Evolutionary conservation across 2,113 vertebrate species (phyloP).

Genomic region (Hipposideros armiger): DNA sequence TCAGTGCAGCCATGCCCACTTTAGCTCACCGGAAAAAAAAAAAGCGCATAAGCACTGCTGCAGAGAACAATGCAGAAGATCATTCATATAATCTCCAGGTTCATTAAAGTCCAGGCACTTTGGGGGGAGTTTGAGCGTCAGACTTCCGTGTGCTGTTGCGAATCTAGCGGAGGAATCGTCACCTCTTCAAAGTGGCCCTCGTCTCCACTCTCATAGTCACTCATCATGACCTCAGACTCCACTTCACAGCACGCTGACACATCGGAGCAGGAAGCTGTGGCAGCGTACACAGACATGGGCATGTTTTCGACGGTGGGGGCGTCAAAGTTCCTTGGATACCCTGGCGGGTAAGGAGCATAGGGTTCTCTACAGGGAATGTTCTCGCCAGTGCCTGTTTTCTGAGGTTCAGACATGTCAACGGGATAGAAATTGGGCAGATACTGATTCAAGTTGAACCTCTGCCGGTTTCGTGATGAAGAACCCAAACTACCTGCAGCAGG

Average conservation of each 20-base stretch:
- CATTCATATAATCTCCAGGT: slow-evolving; percentile 75
- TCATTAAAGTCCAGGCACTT: slow-evolving; percentile 96
- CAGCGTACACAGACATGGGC: slow-evolving; percentile 95
- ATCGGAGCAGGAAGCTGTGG: slow-evolving; percentile 97
- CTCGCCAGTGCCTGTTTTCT: slow-evolving; percentile 83
- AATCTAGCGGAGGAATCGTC: slow-evolving; percentile 92
- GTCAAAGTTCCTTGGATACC: slow-evolving; percentile 92
- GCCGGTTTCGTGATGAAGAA: slow-evolving; percentile 89
- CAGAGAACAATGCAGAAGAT: slow-evolving; percentile 69
- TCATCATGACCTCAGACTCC: slow-evolving; percentile 97
- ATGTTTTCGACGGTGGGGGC: slow-evolving; percentile 92
- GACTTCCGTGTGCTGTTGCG: slow-evolving; percentile 98
- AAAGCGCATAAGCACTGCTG: slow-evolving; percentile 74
- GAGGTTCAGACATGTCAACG: slow-evolving; percentile 90
- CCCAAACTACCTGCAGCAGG: slow-evolving; percentile 86
- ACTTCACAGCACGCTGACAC: slow-evolving; percentile 96
- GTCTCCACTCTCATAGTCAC: slow-evolving; percentile 98
- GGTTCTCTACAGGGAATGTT: slow-evolving; percentile 89
- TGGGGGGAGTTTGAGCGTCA: slow-evolving; percentile 92
- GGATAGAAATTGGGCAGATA: slow-evolving; percentile 95
- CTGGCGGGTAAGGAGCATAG: slow-evolving; percentile 88
- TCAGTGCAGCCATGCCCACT: slow-evolving; percentile 84
- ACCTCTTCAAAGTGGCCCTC: slow-evolving; percentile 93
- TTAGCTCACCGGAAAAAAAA: slow-evolving; percentile 81
- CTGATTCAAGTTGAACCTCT: slow-evolving; percentile 94